A percentile compares a stretch with the other conserved stretches of the same genome.
These are phyloP conservation scores for Lycaon pictus DNA, from an alignment of 2,113 vertebrate genomes.

Conservation along the genomic window DNA sequence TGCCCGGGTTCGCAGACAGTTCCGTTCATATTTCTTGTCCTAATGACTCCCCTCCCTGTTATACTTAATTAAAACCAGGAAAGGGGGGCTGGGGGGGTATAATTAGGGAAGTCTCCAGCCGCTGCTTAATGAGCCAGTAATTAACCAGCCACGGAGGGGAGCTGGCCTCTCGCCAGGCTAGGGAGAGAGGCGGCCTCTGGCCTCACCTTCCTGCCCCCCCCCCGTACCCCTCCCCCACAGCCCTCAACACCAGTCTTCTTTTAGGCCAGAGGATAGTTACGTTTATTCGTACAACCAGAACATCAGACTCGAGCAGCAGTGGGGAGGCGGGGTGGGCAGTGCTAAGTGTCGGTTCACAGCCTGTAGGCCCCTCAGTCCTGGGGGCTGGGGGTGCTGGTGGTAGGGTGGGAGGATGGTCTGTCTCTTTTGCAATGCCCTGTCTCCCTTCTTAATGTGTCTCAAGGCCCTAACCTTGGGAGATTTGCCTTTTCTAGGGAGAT, in stretches of 20 bases:
- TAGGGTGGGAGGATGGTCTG: background rate
- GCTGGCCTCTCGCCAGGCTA: conserved; percentile 78
- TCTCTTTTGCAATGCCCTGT: background rate
- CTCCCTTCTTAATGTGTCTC: background rate
- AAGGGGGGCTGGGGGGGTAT: conserved; percentile 66
- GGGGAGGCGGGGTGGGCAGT: background rate
- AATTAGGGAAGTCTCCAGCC: conserved; percentile 82
- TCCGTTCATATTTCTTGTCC: conserved; percentile 72
- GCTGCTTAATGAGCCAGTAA: conserved; percentile 81
- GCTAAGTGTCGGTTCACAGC: conserved; percentile 24
- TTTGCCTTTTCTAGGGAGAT: conserved; percentile 7
- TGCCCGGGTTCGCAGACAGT: conserved; percentile 62
- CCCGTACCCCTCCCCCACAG: background rate
- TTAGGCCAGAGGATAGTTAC: conserved; percentile 50
- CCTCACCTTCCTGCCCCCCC: conserved; percentile 51
- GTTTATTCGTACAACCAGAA: conserved; percentile 76
- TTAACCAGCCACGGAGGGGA: conserved; percentile 79
- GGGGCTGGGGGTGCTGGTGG: background rate
- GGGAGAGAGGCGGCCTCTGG: conserved; percentile 39
- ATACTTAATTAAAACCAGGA: conserved; percentile 82
- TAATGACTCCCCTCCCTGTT: conserved; percentile 80
- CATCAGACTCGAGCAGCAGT: conserved; percentile 24
- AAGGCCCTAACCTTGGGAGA: background rate
- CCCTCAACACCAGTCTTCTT: conserved; percentile 68
- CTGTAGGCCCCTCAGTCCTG: background rate